Evolutionary conservation across 2,888 invertebrate species (phyloP).

Genomic region (Eurytoma californica): DNA sequence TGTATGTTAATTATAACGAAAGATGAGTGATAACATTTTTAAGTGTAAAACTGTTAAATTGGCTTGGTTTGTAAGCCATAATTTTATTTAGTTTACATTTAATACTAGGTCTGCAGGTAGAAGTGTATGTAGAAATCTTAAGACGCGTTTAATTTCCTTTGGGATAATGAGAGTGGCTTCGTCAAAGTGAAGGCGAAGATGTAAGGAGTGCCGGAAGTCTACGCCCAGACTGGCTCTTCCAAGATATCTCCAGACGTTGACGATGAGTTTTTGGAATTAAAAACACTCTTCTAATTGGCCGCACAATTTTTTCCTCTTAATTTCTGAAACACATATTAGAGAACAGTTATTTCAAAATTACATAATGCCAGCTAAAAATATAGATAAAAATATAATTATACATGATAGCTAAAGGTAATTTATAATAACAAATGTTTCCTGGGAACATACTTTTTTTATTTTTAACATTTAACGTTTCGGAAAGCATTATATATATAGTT

Average conservation of each 20-base stretch:
- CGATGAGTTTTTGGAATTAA: slow-evolving; percentile 65
- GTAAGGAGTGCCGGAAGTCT: slow-evolving; percentile 69
- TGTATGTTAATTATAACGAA: too few relatives aligned
- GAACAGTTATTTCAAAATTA: slow-evolving; percentile 33
- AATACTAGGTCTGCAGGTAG: neutral
- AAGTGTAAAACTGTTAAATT: too few relatives aligned
- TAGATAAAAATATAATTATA: slow-evolving; percentile 35
- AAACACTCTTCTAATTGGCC: slow-evolving; percentile 59
- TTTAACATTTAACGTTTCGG: neutral
- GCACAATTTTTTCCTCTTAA: slow-evolving; percentile 6
- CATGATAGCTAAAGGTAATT: slow-evolving; percentile 13
- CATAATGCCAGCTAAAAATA: slow-evolving; percentile 12
- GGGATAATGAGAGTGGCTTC: slow-evolving; percentile 70
- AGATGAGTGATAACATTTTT: too few relatives aligned
- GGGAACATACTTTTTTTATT: slow-evolving; percentile 5
- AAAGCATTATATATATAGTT: neutral
- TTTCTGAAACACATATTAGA: slow-evolving; percentile 26
- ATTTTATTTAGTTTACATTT: slow-evolving; percentile 28
- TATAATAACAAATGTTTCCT: slow-evolving; percentile 7
- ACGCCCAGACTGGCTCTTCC: slow-evolving; percentile 60
- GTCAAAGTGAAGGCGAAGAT: slow-evolving; percentile 64
- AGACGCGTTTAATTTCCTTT: slow-evolving; percentile 73
- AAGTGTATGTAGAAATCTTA: slow-evolving; percentile 30
- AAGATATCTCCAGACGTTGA: slow-evolving; percentile 58
- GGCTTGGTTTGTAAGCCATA: neutral